Base-by-base conservation (phyloP, 2,888 invertebrate genomes). In the Chrysolina oricalcia region DNA sequence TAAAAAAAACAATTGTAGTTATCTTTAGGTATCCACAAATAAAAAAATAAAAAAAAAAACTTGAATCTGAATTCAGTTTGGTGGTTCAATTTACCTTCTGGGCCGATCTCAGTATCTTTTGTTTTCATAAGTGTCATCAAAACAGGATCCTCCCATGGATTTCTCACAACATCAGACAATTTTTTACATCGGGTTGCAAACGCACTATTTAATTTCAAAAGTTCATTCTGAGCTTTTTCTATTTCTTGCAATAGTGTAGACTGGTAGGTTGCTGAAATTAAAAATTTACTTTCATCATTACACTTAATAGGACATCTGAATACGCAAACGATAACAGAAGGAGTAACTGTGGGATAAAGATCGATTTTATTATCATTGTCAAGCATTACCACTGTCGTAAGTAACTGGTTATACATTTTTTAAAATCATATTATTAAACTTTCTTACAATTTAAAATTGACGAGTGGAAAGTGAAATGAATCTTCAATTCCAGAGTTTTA, bases 111-210 rank as follows among this genome's bases (percentile, higher is more conserved):
- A 62, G 83, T 82, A 79, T 87, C 85, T 76, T 84, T 83, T 64
- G 84, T 81, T 79, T 87, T 85, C 73, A 88, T 83, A 35, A 88
- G 80, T 65, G 82, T 83, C 71, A 83, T 83, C 70, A 88, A 82
- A 48, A 85, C 83, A 40, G 85, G 83, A 82, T 86, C 86, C 62
- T 86, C 87, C 88, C 88, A 88, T 10, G 88, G 88, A 80, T 88
- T 87, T 74, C 83, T 86, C 10, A 88, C 86, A 70, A 88, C 87
- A 81, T 87, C 87, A 40, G 86, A 84, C 62, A 88, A 83, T 80
- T 88, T 87, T 82, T 87, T 87, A 77, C 87, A 88, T 72, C 86
- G 82, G 70, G 83, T 83, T 59, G 85, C 85, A 81, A 87, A 87
- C 64, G 83, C 85, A 78, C 83, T 84, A 78, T 86, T 87, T 9